Evolutionary conservation across 2,888 invertebrate genomes (phyloP), one percentile per base, ranked within the genome.

Genomic region (Drosophila pseudotalamancana): DNA sequence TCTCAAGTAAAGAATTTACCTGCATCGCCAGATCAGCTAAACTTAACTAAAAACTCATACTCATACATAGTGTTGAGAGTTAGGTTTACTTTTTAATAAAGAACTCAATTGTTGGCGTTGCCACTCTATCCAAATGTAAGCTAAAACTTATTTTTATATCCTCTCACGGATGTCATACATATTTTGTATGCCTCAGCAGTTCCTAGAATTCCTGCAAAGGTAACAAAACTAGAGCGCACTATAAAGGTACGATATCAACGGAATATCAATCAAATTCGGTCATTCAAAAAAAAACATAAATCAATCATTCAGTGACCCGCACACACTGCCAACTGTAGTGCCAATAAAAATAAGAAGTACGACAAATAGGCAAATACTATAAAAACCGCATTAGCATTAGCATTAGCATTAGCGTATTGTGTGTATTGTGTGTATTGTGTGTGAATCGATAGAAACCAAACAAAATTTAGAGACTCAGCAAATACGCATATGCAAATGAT

Each of bases 401-500:
- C 70, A 82, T 72, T 66, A 46, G 61, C 69, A 53, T 72, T 57
- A 32, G 45, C 23, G 23, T 34, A 39, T 61, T 77, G 69, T 66
- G 71, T 65, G 59, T 57, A 49, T 61, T n/a, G n/a, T n/a, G 45
- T 19, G 23, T 34, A 39, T 61, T 77, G 69, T 66, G 71, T 65
- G 59, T 57, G 51, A 61, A 59, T 76, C 62, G 56, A 73, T 63
- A 43, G 66, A 69, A 71, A 57, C 57, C 67, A 71, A 65, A 80
- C 71, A 63, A 53, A 64, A 69, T 69, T 72, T 63, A 65, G 35
- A 62, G 64, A 59, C 81, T 68, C 46, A 72, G 50, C 76, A 70
- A 75, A 81, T 78, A 73, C 61, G 45, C 65, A 67, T 86, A 86
- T 83, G 82, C 67, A 84, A 81, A 83, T 82, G 49, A 42, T 65